These are phyloP conservation scores for Stegastes partitus DNA, from an alignment of 2,113 vertebrate genomes.

Conservation along the genomic window DNA sequence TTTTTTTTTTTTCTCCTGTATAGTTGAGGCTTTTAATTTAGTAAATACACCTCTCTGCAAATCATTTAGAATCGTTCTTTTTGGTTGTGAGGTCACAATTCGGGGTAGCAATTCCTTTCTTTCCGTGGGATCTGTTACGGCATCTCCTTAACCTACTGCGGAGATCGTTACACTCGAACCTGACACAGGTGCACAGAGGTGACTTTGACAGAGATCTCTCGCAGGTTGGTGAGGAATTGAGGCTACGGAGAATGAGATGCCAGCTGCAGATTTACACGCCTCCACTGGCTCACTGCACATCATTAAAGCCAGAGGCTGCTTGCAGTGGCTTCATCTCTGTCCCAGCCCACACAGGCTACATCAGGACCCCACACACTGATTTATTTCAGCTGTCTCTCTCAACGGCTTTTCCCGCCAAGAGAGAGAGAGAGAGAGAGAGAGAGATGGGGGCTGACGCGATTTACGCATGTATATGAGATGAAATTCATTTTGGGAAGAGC, in stretches of 20 bases:
- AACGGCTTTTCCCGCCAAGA: slow-evolving; percentile 76
- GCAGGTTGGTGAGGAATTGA: slow-evolving; percentile 60
- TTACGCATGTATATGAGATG: slow-evolving; percentile 73
- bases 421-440: slow-evolving; percentile 74
- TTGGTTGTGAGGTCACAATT: slow-evolving; percentile 8
- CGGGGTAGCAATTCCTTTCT: neutral
- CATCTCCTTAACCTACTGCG: slow-evolving; percentile 19
- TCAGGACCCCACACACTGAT: slow-evolving; percentile 74
- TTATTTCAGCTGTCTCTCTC: slow-evolving; percentile 82
- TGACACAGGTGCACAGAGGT: slow-evolving; percentile 66
- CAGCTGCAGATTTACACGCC: slow-evolving; percentile 81
- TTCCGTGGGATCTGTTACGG: slow-evolving; percentile 3
- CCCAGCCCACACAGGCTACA: slow-evolving; percentile 78
- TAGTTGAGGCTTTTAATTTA: neutral
- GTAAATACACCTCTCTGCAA: neutral
- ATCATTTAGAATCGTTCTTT: too few relatives aligned
- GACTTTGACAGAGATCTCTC: slow-evolving; percentile 78
- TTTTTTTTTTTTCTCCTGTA: neutral
- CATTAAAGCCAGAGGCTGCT: slow-evolving; percentile 81
- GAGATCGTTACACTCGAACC: slow-evolving; percentile 51
- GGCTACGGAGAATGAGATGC: slow-evolving; percentile 75
- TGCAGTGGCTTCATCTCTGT: slow-evolving; percentile 74
- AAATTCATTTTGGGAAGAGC: slow-evolving; percentile 79
- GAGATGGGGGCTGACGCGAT: slow-evolving; percentile 71
- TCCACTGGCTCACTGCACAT: slow-evolving; percentile 80